Percentiles rank a stretch among this genome's conserved stretches.
Conservation (phyloP, 2,113 vertebrate species). For the Burhinus bistriatus region DNA sequence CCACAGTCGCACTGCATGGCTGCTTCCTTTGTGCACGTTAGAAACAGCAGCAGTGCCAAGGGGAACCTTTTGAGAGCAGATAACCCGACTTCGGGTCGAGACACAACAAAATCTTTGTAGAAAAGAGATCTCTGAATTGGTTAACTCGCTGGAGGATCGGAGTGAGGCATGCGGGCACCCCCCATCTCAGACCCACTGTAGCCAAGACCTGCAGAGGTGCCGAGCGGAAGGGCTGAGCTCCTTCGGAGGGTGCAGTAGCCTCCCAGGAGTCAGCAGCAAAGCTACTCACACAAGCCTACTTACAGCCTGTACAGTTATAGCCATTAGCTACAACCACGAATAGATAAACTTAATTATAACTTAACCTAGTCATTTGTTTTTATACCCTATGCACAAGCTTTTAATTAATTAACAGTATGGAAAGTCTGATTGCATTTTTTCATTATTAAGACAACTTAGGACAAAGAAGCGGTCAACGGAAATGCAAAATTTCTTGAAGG, state of each 20-base stretch:
- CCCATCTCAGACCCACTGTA: background rate
- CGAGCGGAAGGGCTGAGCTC: background rate
- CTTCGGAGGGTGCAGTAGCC: background rate
- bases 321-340: background rate
- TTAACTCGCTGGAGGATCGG: background rate
- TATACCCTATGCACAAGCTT: background rate
- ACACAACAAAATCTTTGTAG: background rate
- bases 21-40: background rate
- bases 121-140: background rate
- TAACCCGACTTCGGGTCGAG: rapidly evolving
- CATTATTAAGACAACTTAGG: background rate
- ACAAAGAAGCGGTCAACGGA: background rate
- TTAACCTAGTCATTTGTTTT: background rate
- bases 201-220: background rate
- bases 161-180: background rate
- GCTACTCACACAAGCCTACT: background rate
- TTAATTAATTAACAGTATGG: conserved; percentile 1
- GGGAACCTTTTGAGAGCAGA: background rate
- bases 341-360: background rate
- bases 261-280: background rate
- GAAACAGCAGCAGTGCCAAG: background rate
- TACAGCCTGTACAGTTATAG: background rate
- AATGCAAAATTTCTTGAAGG: background rate
- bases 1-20: background rate
- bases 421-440: background rate